Conservation (phyloP, 2,113 vertebrate species). For the Lagopus muta region DNA sequence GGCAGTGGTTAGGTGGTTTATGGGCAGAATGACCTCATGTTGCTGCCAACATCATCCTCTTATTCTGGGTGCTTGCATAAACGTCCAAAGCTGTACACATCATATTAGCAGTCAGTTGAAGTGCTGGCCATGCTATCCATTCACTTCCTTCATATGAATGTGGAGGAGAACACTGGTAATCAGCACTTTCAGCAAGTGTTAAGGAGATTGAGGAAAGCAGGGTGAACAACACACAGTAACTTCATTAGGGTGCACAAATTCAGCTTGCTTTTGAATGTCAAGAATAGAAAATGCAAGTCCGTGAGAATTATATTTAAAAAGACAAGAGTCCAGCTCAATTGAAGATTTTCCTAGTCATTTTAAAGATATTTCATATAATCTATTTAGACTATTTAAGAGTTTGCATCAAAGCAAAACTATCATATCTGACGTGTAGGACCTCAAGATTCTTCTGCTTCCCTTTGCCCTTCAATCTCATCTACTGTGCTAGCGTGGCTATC, state of each 20-base stretch:
- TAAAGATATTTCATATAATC: background rate
- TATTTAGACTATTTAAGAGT: background rate
- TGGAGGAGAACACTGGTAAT: background rate
- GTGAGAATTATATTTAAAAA: background rate
- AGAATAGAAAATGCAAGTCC: background rate
- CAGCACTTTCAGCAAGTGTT: background rate
- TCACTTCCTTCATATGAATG: background rate
- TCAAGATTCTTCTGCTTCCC: background rate
- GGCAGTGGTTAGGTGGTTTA: background rate
- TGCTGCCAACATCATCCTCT: background rate
- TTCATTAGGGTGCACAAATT: background rate
- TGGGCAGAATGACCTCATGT: constrained; percentile 23
- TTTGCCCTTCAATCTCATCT: background rate
- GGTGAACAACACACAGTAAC: background rate
- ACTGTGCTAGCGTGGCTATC: background rate
- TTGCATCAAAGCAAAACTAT: background rate
- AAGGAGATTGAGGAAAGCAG: background rate
- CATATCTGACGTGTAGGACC: background rate
- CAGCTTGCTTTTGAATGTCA: background rate
- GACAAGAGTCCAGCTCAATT: background rate
- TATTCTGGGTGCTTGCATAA: background rate
- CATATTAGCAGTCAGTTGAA: constrained; percentile 34
- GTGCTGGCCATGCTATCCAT: background rate
- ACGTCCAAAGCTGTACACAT: constrained; percentile 39
- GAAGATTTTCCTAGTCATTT: background rate